phyloP scores from a whole-genome alignment of 2,888 invertebrate species.

The Coremacera marginata region DNA sequence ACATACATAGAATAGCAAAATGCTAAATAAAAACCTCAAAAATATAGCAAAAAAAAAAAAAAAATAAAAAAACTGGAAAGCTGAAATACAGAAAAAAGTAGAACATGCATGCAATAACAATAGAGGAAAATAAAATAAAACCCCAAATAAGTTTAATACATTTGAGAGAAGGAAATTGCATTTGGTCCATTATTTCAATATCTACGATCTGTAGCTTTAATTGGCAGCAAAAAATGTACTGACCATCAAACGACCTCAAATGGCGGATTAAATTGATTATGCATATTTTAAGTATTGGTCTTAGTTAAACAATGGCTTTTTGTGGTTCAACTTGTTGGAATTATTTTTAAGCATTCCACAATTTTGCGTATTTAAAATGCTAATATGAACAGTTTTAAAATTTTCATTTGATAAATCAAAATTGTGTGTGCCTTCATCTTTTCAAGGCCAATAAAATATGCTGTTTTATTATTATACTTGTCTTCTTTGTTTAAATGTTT shows the following conservation, averaged over 20 bases:
- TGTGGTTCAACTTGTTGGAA: background rate
- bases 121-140: constrained; percentile 15
- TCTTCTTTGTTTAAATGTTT: too few relatives aligned
- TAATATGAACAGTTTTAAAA: too few relatives aligned
- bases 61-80: background rate
- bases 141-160: constrained; percentile 5
- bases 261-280: constrained; percentile 2
- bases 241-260: background rate
- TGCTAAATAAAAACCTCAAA: background rate
- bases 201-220: constrained; percentile 40
- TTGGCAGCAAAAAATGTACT: constrained; percentile 27
- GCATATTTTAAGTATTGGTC: background rate
- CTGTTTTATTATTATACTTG: too few relatives aligned
- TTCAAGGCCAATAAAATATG: too few relatives aligned
- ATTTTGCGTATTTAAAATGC: too few relatives aligned
- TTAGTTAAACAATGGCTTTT: background rate
- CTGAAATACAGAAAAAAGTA: background rate
- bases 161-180: constrained; percentile 39
- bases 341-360: background rate
- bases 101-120: constrained; percentile 1
- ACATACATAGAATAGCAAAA: background rate
- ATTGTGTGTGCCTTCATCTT: too few relatives aligned
- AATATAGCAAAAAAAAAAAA: background rate
- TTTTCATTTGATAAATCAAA: too few relatives aligned
- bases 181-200: constrained; percentile 41